Evolutionary conservation across 2,113 vertebrate species (phyloP).

Genomic region (Dipodomys merriami): DNA sequence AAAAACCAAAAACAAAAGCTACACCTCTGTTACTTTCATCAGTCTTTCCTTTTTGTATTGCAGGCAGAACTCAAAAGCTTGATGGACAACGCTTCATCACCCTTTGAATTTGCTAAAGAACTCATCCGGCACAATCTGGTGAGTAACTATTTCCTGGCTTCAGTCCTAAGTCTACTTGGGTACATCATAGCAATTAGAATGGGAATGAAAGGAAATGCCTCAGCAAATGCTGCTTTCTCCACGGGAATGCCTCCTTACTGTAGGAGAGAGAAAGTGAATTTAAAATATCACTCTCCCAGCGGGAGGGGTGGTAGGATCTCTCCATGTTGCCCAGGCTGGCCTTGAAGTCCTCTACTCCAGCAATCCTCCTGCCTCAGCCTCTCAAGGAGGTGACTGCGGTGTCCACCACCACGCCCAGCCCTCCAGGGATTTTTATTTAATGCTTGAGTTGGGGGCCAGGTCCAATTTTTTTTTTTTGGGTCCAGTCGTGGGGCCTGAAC

Average conservation of each 20-base stretch:
- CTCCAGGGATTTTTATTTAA: not conserved
- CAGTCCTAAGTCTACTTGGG: not conserved
- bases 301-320: not conserved
- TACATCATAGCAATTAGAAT: slow-evolving; percentile 18
- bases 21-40: slow-evolving; percentile 32
- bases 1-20: not conserved
- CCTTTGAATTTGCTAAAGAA: slow-evolving; percentile 98
- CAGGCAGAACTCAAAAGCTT: slow-evolving; percentile 97
- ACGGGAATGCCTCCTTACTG: not conserved
- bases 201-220: not conserved
- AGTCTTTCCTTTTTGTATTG: slow-evolving; percentile 72
- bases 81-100: slow-evolving; percentile 93
- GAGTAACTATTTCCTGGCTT: slow-evolving; percentile 72
- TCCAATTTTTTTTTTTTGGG: not conserved
- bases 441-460: not conserved
- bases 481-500: too few species aligned
- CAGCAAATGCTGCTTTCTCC: not conserved
- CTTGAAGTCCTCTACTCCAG: not conserved
- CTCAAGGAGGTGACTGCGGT: not conserved
- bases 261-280: not conserved
- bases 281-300: not conserved
- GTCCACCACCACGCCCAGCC: not conserved
- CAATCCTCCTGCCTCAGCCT: not conserved
- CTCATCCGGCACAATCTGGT: slow-evolving; percentile 98
- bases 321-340: not conserved